Conservation (phyloP, 1,140 invertebrate species). For the Diachasmimorpha longicaudata region DNA sequence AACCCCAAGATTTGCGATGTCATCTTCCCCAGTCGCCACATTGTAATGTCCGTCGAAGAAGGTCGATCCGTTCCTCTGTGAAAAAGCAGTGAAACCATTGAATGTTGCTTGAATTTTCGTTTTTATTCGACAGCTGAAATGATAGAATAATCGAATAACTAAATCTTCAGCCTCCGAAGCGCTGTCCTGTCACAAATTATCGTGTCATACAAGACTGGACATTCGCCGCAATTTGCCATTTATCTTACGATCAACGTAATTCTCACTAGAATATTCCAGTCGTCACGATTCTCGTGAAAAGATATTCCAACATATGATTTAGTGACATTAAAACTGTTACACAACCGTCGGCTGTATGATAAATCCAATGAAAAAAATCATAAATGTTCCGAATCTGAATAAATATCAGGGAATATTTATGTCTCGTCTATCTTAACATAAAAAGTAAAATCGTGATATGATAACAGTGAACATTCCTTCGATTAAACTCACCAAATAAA, state of each 20-base stretch:
- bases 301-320: neutral
- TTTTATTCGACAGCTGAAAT: too few species aligned
- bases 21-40: conserved; percentile 71
- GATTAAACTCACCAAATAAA: conserved; percentile 72
- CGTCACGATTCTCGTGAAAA: neutral
- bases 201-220: too few species aligned
- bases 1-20: conserved; percentile 69
- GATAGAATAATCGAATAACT: too few species aligned
- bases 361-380: neutral
- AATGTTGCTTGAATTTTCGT: too few species aligned
- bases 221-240: neutral
- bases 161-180: too few species aligned
- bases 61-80: conserved; percentile 75
- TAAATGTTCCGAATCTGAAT: conserved; percentile 17
- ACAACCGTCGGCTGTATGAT: neutral
- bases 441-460: too few species aligned
- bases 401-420: too few species aligned
- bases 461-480: too few species aligned
- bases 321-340: neutral
- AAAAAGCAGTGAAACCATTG: too few species aligned
- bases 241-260: neutral
- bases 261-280: neutral
- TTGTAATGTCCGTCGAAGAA: conserved; percentile 76
- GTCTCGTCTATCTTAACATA: too few species aligned
- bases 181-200: too few species aligned